Conservation (phyloP, 2,888 invertebrate species). For the Gortyna flavago region DNA sequence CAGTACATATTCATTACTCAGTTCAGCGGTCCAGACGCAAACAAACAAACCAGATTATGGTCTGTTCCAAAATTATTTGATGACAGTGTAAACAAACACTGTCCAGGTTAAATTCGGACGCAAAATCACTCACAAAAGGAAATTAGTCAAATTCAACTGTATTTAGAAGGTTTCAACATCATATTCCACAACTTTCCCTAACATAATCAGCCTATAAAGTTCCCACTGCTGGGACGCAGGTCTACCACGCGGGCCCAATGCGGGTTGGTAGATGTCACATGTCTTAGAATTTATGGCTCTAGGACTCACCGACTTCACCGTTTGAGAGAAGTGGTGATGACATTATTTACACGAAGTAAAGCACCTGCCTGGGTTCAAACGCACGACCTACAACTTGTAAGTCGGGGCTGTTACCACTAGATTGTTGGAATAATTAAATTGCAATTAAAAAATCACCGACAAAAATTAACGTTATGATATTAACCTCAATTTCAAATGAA, state of each 20-base stretch:
- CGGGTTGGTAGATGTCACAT: too few species aligned
- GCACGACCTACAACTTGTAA: too few species aligned
- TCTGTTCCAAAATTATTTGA: neutral
- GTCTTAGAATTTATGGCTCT: too few species aligned
- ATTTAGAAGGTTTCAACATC: neutral
- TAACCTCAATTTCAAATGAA: too few species aligned
- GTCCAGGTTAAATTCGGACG: neutral
- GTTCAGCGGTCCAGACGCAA: constrained; percentile 17
- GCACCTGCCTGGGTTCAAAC: too few species aligned
- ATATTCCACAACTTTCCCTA: neutral
- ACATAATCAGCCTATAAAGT: too few species aligned
- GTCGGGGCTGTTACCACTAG: too few species aligned
- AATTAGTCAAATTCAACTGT: neutral
- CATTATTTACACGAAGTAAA: too few species aligned
- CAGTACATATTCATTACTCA: constrained; percentile 13
- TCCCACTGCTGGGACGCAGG: too few species aligned
- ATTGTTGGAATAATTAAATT: neutral
- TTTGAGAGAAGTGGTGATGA: too few species aligned
- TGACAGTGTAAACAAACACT: neutral
- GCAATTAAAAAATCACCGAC: neutral
- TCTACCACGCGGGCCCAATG: too few species aligned
- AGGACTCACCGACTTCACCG: too few species aligned
- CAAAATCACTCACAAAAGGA: neutral
- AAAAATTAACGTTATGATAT: neutral
- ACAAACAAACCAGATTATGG: constrained; percentile 14